Evolutionary conservation across 53 echinoderm and acorn worm genomes (phyloP), one percentile per base, ranked within the genome.

Genomic region (Apostichopus leukothele): DNA sequence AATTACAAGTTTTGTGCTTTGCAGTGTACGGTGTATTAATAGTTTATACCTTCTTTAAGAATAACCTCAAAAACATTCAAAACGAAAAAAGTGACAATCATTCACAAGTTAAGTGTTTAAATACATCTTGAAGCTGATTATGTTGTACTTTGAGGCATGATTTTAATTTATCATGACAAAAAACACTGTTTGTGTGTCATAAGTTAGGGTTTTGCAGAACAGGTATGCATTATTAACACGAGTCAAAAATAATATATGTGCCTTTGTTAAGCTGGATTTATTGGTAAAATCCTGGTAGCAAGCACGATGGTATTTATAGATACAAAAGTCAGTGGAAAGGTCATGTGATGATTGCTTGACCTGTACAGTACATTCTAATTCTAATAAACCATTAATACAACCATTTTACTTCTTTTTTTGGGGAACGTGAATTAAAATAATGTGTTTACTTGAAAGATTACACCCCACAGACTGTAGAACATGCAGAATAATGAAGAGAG

Each of bases 391-490:
- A 5, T 27, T 75, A 75, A 4, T 9, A 75, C 20, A 18, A 16
- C 27, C 20, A 9, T 19, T 21, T 19, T 27, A 13, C 5, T 75
- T n/a, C 75, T 14, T 75, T 75, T 75, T 75, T 14, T 9, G 13
- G 12, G 9, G 19, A 75, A 16, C 5, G 22, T 75, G 75, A 75
- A 75, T 16, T 75, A 75, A 75, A 75, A 18, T 75, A 75, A 75
- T 75, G 20, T 75, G 75, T 75, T 75, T 75, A 75, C 75, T 16
- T 5, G 75, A 75, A 75, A 75, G 20, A 75, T 75, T 18, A 75
- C 75, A 75, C 63, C 85, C 57, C 60, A 9, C 23, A 10, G 26
- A 54, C 63, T 63, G 63, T 63, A 11, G 4, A 9, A 63, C 8
- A 63, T 13, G 7, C 16, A 16, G 16, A 63, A 63, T 63, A 13